Evolutionary conservation across 1,140 invertebrate genomes (phyloP).

Genomic region (Adelges cooleyi): DNA sequence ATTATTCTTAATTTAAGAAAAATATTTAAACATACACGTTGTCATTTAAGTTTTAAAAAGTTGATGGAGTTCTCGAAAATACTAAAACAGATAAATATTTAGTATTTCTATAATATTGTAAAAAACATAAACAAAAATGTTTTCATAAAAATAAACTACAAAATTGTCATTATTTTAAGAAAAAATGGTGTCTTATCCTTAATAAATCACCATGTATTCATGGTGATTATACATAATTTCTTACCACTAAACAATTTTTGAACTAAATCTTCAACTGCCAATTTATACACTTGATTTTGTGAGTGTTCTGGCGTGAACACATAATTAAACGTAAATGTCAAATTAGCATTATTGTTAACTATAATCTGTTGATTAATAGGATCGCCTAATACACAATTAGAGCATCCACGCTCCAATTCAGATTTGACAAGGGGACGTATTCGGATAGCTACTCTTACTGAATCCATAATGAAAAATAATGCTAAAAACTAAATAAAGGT

Average conservation of each 20-base stretch:
- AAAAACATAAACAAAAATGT: neutral
- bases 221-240: neutral
- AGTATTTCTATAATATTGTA: neutral
- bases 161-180: too few relatives aligned
- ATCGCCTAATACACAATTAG: constrained; percentile 41
- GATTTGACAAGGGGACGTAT: constrained; percentile 73
- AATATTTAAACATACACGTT: too few relatives aligned
- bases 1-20: too few relatives aligned
- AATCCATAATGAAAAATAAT: constrained; percentile 44
- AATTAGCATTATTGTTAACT: constrained; percentile 52
- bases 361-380: constrained; percentile 53
- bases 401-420: constrained; percentile 55
- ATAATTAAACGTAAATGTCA: constrained; percentile 79
- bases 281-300: constrained; percentile 66
- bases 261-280: constrained; percentile 61
- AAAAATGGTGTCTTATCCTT: too few relatives aligned
- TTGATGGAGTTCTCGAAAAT: too few relatives aligned
- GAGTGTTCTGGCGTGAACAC: constrained; percentile 57
- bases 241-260: constrained; percentile 68
- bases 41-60: too few relatives aligned
- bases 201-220: too few relatives aligned
- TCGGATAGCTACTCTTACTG: constrained; percentile 74
- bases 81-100: too few relatives aligned
- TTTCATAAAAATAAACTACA: neutral
- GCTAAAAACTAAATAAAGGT: neutral